phyloP scores from a whole-genome alignment of 2,888 invertebrate genomes.

The Xylota sylvarum region DNA sequence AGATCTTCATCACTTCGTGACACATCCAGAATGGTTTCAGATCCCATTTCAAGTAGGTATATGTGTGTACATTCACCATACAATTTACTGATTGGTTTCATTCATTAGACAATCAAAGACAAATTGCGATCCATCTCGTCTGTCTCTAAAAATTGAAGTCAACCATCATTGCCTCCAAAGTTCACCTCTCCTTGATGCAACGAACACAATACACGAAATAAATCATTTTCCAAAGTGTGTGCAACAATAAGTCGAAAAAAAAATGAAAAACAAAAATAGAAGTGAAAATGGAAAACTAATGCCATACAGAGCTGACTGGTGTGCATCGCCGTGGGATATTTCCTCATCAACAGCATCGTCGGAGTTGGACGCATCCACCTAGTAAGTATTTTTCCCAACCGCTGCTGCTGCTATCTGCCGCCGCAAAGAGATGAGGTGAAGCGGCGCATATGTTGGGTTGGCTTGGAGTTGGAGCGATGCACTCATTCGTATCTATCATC shows the following conservation, averaged over 20 bases:
- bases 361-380: slow-evolving; percentile 59
- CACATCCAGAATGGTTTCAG: background rate
- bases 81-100: slow-evolving; percentile 36
- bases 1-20: too few relatives aligned
- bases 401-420: slow-evolving; percentile 25
- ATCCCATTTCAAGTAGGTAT: too few relatives aligned
- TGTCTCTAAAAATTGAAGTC: slow-evolving; percentile 16
- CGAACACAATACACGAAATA: slow-evolving; percentile 40
- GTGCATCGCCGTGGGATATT: slow-evolving; percentile 73
- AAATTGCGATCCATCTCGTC: slow-evolving; percentile 46
- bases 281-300: slow-evolving; percentile 69
- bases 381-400: slow-evolving; percentile 24
- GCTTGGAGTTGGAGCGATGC: slow-evolving; percentile 52
- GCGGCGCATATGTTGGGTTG: slow-evolving; percentile 47
- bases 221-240: slow-evolving; percentile 58
- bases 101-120: slow-evolving; percentile 33
- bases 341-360: slow-evolving; percentile 70
- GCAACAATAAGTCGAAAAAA: slow-evolving; percentile 31
- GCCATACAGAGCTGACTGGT: slow-evolving; percentile 55
- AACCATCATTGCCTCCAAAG: slow-evolving; percentile 29
- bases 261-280: slow-evolving; percentile 17
- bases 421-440: slow-evolving; percentile 35
- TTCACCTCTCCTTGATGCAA: slow-evolving; percentile 41
- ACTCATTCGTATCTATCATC: slow-evolving; percentile 71
- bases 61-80: background rate